Evolutionary conservation across 1,140 invertebrate genomes (phyloP).

Genomic region (Lordiphosa collinella): DNA sequence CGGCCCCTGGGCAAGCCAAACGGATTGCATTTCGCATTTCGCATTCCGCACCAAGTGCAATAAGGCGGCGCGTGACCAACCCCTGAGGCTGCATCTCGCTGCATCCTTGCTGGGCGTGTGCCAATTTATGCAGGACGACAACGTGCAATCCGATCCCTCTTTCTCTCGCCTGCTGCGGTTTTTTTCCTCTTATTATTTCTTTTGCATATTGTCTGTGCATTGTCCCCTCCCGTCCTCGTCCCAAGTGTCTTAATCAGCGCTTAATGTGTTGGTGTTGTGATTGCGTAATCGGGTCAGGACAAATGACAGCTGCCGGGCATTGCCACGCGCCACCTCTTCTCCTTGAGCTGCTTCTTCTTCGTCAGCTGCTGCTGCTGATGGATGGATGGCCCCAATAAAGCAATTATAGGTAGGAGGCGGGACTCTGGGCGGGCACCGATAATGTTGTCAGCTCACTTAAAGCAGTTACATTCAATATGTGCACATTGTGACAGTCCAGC

Average conservation of each 20-base stretch:
- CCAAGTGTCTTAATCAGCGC: conserved; percentile 63
- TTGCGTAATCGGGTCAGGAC: conserved; percentile 43
- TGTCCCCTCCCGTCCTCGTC: conserved; percentile 8
- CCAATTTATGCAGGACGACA: not conserved
- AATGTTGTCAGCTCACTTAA: conserved; percentile 48
- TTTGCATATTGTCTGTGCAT: not conserved
- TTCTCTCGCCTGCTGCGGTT: conserved; percentile 2
- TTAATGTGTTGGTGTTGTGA: conserved; percentile 67
- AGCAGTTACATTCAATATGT: conserved; percentile 24
- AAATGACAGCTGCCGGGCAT: not conserved
- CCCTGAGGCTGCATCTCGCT: not conserved
- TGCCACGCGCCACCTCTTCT: not conserved
- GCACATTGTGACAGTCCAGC: not conserved
- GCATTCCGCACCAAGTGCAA: conserved; percentile 31
- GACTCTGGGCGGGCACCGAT: conserved; percentile 27
- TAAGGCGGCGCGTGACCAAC: conserved; percentile 1
- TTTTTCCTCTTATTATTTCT: not conserved
- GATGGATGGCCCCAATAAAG: not conserved
- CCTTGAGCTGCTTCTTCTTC: conserved; percentile 1
- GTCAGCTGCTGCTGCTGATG: conserved; percentile 6
- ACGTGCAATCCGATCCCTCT: conserved; percentile 1
- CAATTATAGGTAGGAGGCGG: not conserved
- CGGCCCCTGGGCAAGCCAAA: conserved; percentile 3
- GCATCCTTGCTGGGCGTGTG: not conserved
- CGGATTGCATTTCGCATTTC: conserved; percentile 48